Conservation (phyloP, 2,113 vertebrate species). For the Malurus alboscapulatus region DNA sequence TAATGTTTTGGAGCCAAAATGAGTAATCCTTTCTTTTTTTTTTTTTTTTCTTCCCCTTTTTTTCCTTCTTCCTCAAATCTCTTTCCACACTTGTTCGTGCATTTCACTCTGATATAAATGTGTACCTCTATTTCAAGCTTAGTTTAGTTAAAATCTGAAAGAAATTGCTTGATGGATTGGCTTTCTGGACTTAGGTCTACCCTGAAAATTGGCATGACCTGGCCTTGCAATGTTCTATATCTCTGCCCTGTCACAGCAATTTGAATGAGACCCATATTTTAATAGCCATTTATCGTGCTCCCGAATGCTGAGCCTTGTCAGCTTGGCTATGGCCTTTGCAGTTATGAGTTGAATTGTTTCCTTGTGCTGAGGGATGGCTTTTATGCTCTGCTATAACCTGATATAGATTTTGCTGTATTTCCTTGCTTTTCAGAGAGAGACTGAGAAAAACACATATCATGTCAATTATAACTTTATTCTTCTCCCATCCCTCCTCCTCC, state of each 20-base stretch:
- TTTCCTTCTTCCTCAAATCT: not conserved
- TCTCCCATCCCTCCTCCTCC: not conserved
- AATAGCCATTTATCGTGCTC: not conserved
- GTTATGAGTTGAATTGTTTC: not conserved
- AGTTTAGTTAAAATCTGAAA: slow-evolving; percentile 42
- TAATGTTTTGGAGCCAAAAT: not conserved
- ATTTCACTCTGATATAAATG: not conserved
- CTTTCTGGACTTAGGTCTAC: not conserved
- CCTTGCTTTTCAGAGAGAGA: not conserved
- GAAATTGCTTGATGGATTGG: not conserved
- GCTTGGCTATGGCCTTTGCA: not conserved
- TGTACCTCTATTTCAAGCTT: slow-evolving; percentile 19
- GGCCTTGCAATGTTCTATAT: not conserved
- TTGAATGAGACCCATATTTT: slow-evolving; percentile 15
- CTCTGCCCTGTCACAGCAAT: not conserved
- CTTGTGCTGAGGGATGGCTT: not conserved
- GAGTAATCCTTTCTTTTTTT: not conserved
- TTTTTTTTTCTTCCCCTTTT: not conserved
- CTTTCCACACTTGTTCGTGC: not conserved
- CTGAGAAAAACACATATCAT: not conserved
- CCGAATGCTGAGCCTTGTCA: not conserved
- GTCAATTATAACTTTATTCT: not conserved
- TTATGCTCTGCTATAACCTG: accelerated
- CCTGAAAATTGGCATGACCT: slow-evolving; percentile 12
- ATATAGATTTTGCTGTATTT: slow-evolving; percentile 18